These are phyloP conservation scores for Ptychobarbus kaznakovi DNA, from an alignment of 2,797 vertebrate species.

Conservation along the genomic window DNA sequence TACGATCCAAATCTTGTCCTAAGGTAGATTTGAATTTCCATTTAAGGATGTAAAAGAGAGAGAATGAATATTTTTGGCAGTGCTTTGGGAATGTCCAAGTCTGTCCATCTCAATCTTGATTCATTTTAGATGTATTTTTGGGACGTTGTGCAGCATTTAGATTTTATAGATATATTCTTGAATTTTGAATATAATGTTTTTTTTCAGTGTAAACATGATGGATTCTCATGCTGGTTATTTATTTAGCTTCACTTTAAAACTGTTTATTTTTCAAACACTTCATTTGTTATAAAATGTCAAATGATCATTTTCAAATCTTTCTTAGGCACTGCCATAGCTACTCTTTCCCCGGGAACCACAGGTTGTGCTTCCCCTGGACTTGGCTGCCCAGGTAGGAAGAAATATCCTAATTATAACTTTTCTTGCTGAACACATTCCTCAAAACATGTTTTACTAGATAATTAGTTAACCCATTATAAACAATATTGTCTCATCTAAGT, in stretches of 20 bases:
- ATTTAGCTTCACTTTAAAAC: not conserved
- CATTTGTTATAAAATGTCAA: not conserved
- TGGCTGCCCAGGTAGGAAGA: slow-evolving; percentile 85
- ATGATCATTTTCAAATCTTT: slow-evolving; percentile 47
- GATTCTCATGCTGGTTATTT: not conserved
- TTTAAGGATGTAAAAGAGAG: not conserved
- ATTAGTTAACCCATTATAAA: not conserved
- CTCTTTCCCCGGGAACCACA: slow-evolving; percentile 74
- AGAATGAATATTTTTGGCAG: not conserved
- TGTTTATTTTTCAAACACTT: not conserved
- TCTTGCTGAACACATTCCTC: not conserved
- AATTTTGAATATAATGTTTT: not conserved
- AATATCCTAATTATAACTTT: not conserved
- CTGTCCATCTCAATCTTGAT: not conserved
- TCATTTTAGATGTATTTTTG: not conserved
- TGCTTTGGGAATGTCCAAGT: not conserved
- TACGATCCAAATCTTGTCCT: slow-evolving; percentile 11
- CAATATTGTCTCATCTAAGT: not conserved
- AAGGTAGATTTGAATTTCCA: not conserved
- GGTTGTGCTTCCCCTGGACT: slow-evolving; percentile 80
- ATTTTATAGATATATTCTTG: not conserved
- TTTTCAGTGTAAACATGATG: not conserved
- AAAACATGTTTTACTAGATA: not conserved
- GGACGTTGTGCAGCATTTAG: not conserved
- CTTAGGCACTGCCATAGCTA: slow-evolving; percentile 81